Percentiles rank a stretch among this genome's conserved stretches.
Conservation (phyloP, 1,140 invertebrate species). For the Rhysida immarginata region DNA sequence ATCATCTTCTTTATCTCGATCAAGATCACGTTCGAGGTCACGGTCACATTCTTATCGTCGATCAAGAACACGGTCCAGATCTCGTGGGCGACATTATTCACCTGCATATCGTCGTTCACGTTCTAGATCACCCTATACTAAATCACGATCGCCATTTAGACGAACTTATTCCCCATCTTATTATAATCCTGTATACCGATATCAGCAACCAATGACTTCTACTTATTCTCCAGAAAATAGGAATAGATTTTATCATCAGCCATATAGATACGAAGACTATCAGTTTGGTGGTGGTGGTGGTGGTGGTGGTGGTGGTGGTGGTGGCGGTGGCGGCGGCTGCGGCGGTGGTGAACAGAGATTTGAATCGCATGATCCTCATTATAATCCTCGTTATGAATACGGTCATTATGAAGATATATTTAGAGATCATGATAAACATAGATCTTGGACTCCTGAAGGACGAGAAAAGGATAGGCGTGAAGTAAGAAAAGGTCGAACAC, state of each 20-base stretch:
- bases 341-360: neutral
- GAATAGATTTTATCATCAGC: neutral
- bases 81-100: slow-evolving; percentile 9
- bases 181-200: slow-evolving; percentile 5
- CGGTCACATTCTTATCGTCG: slow-evolving; percentile 20
- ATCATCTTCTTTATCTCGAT: slow-evolving; percentile 18
- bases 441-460: neutral
- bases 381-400: neutral
- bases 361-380: neutral
- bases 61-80: slow-evolving; percentile 20
- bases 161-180: neutral
- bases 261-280: slow-evolving; percentile 6
- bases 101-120: slow-evolving; percentile 17
- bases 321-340: too few relatives aligned
- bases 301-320: too few relatives aligned
- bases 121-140: slow-evolving; percentile 19
- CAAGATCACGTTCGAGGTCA: slow-evolving; percentile 23
- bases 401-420: neutral
- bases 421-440: neutral
- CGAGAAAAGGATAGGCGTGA: neutral
- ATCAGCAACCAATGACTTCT: neutral
- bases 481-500: neutral
- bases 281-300: neutral
- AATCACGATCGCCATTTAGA: neutral
- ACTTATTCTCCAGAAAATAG: neutral